These are phyloP conservation scores for Casuarius casuarius DNA, from an alignment of 2,113 vertebrate species.

Conservation along the genomic window DNA sequence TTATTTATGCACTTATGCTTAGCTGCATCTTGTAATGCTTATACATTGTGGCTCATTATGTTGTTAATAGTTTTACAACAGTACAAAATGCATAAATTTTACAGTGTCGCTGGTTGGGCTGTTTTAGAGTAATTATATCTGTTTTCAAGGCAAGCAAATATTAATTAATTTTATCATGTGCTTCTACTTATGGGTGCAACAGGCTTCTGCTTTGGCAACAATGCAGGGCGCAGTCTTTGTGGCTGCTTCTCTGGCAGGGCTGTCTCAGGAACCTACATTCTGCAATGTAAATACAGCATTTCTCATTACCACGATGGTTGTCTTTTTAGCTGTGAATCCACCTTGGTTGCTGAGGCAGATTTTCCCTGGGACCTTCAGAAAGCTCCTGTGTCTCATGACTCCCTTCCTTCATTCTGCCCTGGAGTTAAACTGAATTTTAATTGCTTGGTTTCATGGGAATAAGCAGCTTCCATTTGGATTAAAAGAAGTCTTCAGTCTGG, in stretches of 20 bases:
- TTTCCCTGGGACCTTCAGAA: neutral
- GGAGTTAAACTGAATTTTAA: slow-evolving; percentile 19
- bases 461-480: neutral
- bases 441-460: slow-evolving; percentile 4
- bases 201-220: neutral
- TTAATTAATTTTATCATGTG: neutral
- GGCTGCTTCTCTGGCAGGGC: neutral
- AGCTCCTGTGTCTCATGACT: neutral
- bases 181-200: neutral
- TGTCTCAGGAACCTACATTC: neutral
- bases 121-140: neutral
- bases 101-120: fast-evolving
- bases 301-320: neutral
- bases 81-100: neutral
- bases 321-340: neutral
- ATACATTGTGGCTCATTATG: neutral
- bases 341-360: neutral
- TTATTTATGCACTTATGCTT: neutral
- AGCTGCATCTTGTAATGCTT: neutral
- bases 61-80: neutral
- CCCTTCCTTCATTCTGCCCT: neutral
- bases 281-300: neutral
- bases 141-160: neutral
- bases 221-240: neutral
- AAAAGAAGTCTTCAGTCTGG: neutral